A percentile compares a stretch with the other conserved stretches of the same genome.
These are phyloP conservation scores for Virgularia gustaviana DNA, from an alignment of 92 coral and sea anemone genomes.

Conservation along the genomic window DNA sequence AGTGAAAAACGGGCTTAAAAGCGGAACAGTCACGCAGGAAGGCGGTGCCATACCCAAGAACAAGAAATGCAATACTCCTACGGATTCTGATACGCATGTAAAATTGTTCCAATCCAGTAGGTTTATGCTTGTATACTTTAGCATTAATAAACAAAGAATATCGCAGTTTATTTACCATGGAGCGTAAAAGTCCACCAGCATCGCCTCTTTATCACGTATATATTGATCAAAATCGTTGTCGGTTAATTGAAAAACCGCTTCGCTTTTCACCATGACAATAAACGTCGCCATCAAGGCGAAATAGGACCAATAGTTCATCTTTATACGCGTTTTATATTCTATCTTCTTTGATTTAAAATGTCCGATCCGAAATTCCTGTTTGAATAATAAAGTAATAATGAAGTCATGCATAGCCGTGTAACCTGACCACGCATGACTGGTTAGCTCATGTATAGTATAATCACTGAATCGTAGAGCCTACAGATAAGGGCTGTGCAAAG, in stretches of 20 bases:
- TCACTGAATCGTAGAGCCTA: too few species aligned
- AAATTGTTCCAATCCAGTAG: slow-evolving; percentile 26
- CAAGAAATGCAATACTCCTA: too few species aligned
- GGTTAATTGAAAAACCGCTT: slow-evolving; percentile 71
- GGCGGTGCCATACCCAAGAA: too few species aligned
- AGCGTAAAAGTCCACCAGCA: slow-evolving; percentile 86
- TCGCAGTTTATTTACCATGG: slow-evolving; percentile 69
- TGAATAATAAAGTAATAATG: slow-evolving; percentile 4
- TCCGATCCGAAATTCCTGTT: neutral
- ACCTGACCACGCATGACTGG: slow-evolving; percentile 24
- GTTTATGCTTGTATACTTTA: slow-evolving; percentile 25
- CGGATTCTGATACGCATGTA: neutral
- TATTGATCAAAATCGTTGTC: slow-evolving; percentile 65
- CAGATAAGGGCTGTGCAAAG: too few species aligned
- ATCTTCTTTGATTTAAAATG: neutral
- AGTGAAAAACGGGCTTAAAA: too few species aligned
- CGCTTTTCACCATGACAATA: neutral
- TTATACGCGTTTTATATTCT: neutral
- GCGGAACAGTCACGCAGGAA: too few species aligned
- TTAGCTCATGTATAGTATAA: too few species aligned
- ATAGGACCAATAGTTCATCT: slow-evolving; percentile 9
- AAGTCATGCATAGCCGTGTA: too few species aligned
- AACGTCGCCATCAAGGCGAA: neutral
- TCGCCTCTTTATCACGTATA: slow-evolving; percentile 65
- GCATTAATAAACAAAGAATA: slow-evolving; percentile 9